Conservation (phyloP, 2,888 invertebrate genomes). For the Gibbula magus region DNA sequence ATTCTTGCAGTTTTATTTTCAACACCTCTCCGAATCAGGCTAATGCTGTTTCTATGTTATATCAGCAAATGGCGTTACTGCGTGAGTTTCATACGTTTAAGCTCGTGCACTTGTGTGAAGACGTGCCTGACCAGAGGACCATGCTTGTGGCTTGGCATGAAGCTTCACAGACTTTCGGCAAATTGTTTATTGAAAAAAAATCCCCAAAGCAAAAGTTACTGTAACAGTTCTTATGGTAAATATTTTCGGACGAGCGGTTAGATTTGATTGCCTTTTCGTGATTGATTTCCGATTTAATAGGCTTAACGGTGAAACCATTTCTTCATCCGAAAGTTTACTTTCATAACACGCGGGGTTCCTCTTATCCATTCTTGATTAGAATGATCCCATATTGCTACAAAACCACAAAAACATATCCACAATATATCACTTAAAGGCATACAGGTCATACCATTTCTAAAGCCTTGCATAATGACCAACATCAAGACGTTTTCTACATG, state of each 20-base stretch:
- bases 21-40: neutral
- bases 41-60: neutral
- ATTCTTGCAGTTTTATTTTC: neutral
- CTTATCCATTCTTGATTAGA: no score
- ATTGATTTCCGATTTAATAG: conserved; percentile 1
- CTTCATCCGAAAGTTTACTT: no score
- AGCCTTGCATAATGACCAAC: no score
- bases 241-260: neutral
- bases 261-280: neutral
- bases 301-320: no score
- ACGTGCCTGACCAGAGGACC: neutral
- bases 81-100: neutral
- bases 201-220: neutral
- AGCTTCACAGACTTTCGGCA: neutral
- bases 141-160: neutral
- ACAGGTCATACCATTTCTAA: no score
- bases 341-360: no score
- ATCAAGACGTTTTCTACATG: no score
- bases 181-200: neutral
- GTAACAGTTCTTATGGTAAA: neutral
- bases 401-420: no score
- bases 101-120: neutral
- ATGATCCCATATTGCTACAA: no score
- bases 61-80: neutral
- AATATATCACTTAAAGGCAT: no score